phyloP scores from a whole-genome alignment of 2,113 vertebrate genomes.

The Pogona vitticeps region DNA sequence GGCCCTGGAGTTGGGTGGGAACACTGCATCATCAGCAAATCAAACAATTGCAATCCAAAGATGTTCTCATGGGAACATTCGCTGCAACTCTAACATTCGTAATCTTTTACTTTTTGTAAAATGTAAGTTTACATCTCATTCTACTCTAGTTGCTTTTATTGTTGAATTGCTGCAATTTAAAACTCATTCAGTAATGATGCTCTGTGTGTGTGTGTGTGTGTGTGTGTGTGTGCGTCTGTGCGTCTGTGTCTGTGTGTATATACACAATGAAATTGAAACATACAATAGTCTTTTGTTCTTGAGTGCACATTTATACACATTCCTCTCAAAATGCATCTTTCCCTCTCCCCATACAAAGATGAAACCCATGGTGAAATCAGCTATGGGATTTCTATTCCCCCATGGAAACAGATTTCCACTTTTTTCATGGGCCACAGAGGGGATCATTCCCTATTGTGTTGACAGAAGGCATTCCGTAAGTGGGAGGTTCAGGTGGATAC shows the following conservation, averaged over 20 bases:
- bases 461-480: background rate
- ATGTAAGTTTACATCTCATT: background rate
- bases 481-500: too few species aligned
- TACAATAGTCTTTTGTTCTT: background rate
- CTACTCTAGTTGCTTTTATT: background rate
- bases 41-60: background rate
- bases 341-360: background rate
- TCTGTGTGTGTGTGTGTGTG: too few species aligned
- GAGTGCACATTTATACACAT: background rate
- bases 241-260: too few species aligned
- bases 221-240: too few species aligned
- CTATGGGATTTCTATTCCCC: too few species aligned
- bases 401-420: background rate
- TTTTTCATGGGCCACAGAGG: background rate
- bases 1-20: background rate
- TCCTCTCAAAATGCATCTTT: background rate
- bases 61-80: background rate
- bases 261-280: background rate
- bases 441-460: too few species aligned
- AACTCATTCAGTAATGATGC: background rate
- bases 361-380: background rate
- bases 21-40: background rate
- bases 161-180: background rate
- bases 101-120: too few species aligned
- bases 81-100: background rate